Percentiles rank a stretch among this genome's conserved stretches.
Conservation (phyloP, 1,140 invertebrate genomes). For the Solen grandis region DNA sequence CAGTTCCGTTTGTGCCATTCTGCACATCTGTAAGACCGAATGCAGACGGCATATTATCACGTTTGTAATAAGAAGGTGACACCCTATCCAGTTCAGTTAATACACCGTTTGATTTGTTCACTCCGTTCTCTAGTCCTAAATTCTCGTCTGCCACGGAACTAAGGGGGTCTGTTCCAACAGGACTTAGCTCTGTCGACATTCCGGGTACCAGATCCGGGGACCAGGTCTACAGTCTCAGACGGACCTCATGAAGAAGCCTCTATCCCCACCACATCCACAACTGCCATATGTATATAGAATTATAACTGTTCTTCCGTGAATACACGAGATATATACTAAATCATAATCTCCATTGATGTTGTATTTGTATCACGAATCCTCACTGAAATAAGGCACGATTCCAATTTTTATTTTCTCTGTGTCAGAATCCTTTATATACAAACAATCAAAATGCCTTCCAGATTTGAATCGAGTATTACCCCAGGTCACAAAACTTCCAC, state of each 20-base stretch:
- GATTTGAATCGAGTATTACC: too few species aligned
- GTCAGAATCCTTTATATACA: too few species aligned
- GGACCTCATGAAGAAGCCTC: too few species aligned
- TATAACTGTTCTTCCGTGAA: too few species aligned
- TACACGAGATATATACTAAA: too few species aligned
- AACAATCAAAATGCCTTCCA: too few species aligned
- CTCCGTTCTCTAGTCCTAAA: slow-evolving; percentile 50
- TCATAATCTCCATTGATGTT: background rate
- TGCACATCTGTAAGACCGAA: slow-evolving; percentile 36
- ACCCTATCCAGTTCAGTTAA: slow-evolving; percentile 49
- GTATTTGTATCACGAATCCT: background rate
- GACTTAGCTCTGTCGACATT: slow-evolving; percentile 53
- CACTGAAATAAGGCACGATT: too few species aligned
- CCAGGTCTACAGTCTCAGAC: too few species aligned
- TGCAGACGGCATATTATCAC: slow-evolving; percentile 47
- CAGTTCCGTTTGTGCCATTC: slow-evolving; percentile 40
- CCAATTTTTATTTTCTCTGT: too few species aligned
- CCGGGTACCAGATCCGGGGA: background rate
- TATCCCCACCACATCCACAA: too few species aligned
- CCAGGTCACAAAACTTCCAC: too few species aligned
- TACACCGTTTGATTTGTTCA: slow-evolving; percentile 29
- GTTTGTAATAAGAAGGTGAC: slow-evolving; percentile 43
- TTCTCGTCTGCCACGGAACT: slow-evolving; percentile 48
- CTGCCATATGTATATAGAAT: too few species aligned
- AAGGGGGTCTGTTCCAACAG: slow-evolving; percentile 17